Evolutionary conservation across 2,888 invertebrate species (phyloP), one percentile per base, ranked within the genome.

Genomic region (Ectobius pallidus): DNA sequence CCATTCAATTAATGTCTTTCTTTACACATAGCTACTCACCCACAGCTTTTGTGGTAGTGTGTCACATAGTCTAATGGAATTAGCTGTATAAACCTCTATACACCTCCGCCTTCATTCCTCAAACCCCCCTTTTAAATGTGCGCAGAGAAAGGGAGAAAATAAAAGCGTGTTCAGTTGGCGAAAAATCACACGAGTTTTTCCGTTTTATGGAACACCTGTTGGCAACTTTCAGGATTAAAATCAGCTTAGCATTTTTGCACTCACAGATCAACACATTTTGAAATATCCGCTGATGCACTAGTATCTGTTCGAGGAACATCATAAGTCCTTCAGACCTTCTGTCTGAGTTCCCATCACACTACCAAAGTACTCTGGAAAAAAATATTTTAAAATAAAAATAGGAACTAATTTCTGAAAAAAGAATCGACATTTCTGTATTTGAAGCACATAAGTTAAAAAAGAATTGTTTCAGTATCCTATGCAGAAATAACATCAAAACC

Each of bases 71-170:
- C 44, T 65, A 42, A 65, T 65, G 46, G 65, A 27, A 65, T 65
- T 65, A 65, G 65, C 65, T 44, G 18, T 65, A 65, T 65, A 65
- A 65, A 44, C 65, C 46, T 46, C 30, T 65, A 65, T 46, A 46
- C 46, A 46, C 46, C 32, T 16, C 4, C n/a, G 14, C 58, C 25
- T n/a, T 58, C 6, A 14, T n/a, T 14, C 46, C n/a, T n/a, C 46
- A 27, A 58, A 14, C 18, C 6, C 58, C 32, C 32, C 32, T 58
- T 58, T 58, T 58, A 58, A 30, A 58, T 16, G 58, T 16, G 32
- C 16, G n/a, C 3, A 58, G 58, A 58, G 3, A 46, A n/a, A 58
- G 58, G 27, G 27, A 30, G 58, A 58, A 16, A 58, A 30, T 30
- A 58, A 25, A 32, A 58, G 32, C 1, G 58, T 16, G 58, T 58